Evolutionary conservation across 1,140 invertebrate species (phyloP).

Genomic region (Heliconius hermathena): DNA sequence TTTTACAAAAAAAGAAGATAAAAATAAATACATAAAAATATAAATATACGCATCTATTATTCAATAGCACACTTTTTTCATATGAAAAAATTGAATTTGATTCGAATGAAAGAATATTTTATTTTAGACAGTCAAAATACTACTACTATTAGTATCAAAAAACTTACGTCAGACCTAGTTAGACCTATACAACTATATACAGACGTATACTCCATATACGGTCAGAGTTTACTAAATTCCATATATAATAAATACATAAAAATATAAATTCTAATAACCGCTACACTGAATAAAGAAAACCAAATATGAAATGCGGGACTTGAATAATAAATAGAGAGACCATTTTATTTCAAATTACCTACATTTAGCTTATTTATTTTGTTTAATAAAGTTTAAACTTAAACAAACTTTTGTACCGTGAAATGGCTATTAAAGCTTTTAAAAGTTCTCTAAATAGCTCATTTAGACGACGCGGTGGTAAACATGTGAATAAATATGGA

Average conservation of each 20-base stretch:
- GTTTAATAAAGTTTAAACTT: constrained; percentile 27
- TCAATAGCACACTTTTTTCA: too few species aligned
- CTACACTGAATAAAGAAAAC: constrained; percentile 9
- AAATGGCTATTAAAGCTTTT: constrained; percentile 17
- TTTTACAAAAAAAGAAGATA: too few species aligned
- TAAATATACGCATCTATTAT: too few species aligned
- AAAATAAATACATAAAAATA: too few species aligned
- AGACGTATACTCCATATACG: background rate
- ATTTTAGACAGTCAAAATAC: too few species aligned
- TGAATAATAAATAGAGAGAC: background rate
- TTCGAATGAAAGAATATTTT: too few species aligned
- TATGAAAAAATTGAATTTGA: too few species aligned
- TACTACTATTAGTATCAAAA: too few species aligned
- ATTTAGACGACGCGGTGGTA: constrained; percentile 17
- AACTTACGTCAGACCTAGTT: background rate
- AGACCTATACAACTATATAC: background rate
- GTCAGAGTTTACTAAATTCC: background rate
- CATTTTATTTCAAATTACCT: constrained; percentile 14
- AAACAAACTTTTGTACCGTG: constrained; percentile 15
- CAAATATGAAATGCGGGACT: constrained; percentile 16
- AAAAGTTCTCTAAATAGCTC: constrained; percentile 17
- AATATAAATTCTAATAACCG: constrained; percentile 6
- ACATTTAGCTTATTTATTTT: constrained; percentile 22
- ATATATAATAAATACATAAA: too few species aligned
- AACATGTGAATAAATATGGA: constrained; percentile 16